Conservation (phyloP, 2,797 vertebrate genomes). For the Glyptemys insculpta region DNA sequence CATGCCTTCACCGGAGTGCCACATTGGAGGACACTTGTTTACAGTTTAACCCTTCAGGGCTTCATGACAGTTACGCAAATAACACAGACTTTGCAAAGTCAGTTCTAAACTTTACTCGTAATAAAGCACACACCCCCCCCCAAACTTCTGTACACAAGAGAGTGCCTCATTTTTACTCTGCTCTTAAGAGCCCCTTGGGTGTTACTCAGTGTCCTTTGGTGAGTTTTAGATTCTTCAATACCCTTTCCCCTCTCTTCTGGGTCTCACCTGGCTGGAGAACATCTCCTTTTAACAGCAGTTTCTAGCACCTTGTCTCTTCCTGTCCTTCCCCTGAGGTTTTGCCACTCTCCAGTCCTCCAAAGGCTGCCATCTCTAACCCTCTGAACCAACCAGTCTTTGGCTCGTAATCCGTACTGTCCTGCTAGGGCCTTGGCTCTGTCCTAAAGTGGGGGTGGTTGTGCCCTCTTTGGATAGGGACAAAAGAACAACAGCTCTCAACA, state of each 20-base stretch:
- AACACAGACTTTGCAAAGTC: not conserved
- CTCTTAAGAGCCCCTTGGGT: not conserved
- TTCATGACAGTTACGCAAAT: not conserved
- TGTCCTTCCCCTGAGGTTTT: not conserved
- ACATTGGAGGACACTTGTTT: not conserved
- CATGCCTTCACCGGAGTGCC: too few relatives aligned
- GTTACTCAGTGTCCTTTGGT: not conserved
- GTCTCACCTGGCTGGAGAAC: not conserved
- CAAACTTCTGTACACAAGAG: not conserved
- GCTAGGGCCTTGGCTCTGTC: not conserved
- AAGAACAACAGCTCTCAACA: not conserved
- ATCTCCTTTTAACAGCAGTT: not conserved
- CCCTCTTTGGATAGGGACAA: not conserved
- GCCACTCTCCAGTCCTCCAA: not conserved
- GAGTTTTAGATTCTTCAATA: not conserved
- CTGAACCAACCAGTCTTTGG: not conserved
- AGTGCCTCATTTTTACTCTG: not conserved
- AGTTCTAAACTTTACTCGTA: not conserved
- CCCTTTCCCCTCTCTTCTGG: not conserved
- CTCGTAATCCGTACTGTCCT: not conserved
- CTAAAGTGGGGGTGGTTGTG: not conserved
- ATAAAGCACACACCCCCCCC: not conserved
- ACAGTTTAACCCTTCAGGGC: not conserved
- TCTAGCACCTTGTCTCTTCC: not conserved
- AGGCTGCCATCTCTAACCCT: not conserved